Base-by-base conservation (phyloP, 2,797 vertebrate genomes). In the Pyrocephalus nanus region DNA sequence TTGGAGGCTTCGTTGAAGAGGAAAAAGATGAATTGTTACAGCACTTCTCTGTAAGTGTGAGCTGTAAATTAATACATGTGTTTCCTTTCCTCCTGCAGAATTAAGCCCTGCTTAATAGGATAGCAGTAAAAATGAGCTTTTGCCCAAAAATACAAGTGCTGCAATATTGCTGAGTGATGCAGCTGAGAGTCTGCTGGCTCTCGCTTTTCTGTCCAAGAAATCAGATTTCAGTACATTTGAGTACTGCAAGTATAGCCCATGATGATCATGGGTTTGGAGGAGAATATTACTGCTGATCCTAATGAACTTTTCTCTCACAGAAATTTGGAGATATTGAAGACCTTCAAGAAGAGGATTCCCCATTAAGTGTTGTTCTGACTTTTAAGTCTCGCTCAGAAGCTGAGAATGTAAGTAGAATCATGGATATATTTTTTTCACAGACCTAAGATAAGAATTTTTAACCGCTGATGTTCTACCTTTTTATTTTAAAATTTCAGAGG, bases 21-120 rank as follows among this genome's bases (percentile, higher is more conserved):
- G 99, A 99, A 70, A 99, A 99, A 81, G 99, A 99, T 53, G 99
- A 99, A 88, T 97, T 99, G 53, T 97, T 98, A 97, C 99, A 99
- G 25, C 99, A 99, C 98, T 99, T 99, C 96, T 98, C 99, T 98
- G 99, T 99, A 96, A 98, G 98, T 96, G 78, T 36, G 69, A 79
- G 43, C 76, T 55, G 14, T 8, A 7, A 27, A 48, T 53, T 8
- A 19, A 12, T 51, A 7, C 0, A 3, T 0, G 0, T 16, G 0
- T 18, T 78, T 53, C 58, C 20, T 76, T 79, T 74, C 29, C 20
- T 71, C 19, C 65, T 88, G 73, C 45, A 61, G 43, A 71, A 61
- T 26, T n/a, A 23, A 38, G 25, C 15, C 60, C 6, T 2, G 6
- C 18, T 45, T 53, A 47, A 14, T 65, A 38, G 9, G 81, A 13